Percentiles rank a stretch among this genome's conserved stretches.
Conservation (phyloP, 2,888 invertebrate species). For the Xestia c-nigrum region DNA sequence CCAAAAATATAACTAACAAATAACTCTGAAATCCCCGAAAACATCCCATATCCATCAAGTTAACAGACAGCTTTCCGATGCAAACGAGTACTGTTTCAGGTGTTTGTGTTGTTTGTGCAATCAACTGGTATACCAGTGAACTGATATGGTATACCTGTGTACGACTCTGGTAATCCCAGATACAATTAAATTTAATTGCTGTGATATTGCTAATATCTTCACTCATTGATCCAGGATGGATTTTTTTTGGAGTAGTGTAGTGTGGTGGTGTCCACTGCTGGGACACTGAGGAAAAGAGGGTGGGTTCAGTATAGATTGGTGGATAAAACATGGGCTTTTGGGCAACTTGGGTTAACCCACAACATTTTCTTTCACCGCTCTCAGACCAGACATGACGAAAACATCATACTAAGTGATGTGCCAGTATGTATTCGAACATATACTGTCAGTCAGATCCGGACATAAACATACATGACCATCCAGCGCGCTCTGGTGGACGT, state of each 20-base stretch:
- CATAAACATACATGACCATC: constrained; percentile 33
- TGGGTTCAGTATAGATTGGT: neutral
- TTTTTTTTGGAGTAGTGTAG: neutral
- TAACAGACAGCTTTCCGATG: constrained; percentile 51
- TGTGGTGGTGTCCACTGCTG: neutral
- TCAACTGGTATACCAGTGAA: constrained; percentile 49
- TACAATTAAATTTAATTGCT: neutral
- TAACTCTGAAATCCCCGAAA: constrained; percentile 13
- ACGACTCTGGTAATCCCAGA: neutral
- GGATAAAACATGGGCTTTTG: no score
- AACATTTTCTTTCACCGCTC: neutral
- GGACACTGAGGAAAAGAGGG: neutral
- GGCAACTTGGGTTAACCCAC: no score
- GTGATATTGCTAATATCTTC: neutral
- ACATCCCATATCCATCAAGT: constrained; percentile 30
- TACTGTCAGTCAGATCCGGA: no score
- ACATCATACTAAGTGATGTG: neutral
- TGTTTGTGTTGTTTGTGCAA: constrained; percentile 67
- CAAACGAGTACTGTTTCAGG: constrained; percentile 56
- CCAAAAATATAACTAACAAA: constrained; percentile 31
- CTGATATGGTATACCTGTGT: neutral
- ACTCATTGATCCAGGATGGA: neutral
- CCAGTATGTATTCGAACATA: no score
- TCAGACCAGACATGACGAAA: neutral
- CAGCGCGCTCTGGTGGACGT: constrained; percentile 37